Conservation (phyloP, 1,140 invertebrate genomes). For the Samia ricini region DNA sequence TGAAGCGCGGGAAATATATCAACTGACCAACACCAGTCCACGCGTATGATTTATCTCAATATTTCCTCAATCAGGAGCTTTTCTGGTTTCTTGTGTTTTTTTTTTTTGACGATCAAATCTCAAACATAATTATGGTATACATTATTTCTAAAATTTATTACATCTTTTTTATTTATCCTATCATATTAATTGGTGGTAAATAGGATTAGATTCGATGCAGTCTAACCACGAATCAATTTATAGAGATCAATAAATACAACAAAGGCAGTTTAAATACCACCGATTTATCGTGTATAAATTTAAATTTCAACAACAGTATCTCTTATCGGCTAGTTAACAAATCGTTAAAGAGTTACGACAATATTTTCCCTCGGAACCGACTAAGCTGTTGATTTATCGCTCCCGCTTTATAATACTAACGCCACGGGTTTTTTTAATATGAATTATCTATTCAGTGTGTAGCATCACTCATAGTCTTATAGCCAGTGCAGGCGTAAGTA, state of each 20-base stretch:
- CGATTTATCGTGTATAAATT: neutral
- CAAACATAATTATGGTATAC: too few species aligned
- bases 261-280: neutral
- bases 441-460: neutral
- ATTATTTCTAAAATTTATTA: too few species aligned
- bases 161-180: too few species aligned
- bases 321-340: neutral
- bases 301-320: neutral
- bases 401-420: neutral
- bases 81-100: too few species aligned
- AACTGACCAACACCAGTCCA: too few species aligned
- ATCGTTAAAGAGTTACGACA: conserved; percentile 1
- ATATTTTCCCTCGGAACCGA: neutral
- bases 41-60: too few species aligned
- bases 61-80: too few species aligned
- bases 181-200: too few species aligned
- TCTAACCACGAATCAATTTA: neutral
- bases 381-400: neutral
- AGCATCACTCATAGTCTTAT: neutral
- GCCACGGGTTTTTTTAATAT: neutral
- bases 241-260: neutral
- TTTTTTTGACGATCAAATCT: too few species aligned
- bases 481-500: neutral
- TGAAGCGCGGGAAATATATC: too few species aligned
- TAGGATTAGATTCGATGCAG: too few species aligned